A percentile compares a stretch with the other conserved stretches of the same genome.
Evolutionary conservation across 1,140 invertebrate species (phyloP).

Genomic region (Augochlora pura): DNA sequence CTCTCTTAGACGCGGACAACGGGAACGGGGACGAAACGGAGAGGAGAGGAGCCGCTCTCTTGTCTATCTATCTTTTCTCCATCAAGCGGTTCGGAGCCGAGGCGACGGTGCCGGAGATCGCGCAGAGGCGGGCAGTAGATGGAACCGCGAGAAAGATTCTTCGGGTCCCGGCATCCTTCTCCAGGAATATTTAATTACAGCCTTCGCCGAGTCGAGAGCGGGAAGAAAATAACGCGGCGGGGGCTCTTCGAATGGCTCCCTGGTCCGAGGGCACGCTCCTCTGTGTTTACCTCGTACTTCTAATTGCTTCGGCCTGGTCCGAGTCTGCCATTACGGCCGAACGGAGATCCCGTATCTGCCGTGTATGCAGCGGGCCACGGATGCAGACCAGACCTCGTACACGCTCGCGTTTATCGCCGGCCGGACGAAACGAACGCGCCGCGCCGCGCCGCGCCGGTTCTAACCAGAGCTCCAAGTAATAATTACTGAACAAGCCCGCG

Average conservation of each 20-base stretch:
- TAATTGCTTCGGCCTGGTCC: conserved; percentile 74
- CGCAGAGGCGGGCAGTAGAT: neutral
- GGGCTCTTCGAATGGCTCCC: conserved; percentile 51
- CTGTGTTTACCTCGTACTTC: conserved; percentile 79
- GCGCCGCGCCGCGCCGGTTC: neutral
- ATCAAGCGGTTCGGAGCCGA: conserved; percentile 28
- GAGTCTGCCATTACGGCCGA: conserved; percentile 70
- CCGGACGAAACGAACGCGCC: conserved; percentile 18
- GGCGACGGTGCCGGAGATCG: conserved; percentile 11
- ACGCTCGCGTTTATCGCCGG: conserved; percentile 24
- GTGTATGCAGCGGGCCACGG: conserved; percentile 40
- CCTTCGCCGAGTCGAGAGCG: conserved; percentile 55
- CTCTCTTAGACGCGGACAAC: conserved; percentile 34
- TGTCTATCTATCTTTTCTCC: conserved; percentile 61
- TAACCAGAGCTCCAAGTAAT: conserved; percentile 59
- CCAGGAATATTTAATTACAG: conserved; percentile 75
- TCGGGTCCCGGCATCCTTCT: conserved; percentile 42
- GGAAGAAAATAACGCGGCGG: conserved; percentile 72
- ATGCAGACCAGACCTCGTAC: conserved; percentile 6
- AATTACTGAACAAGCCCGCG: conserved; percentile 58
- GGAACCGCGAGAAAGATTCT: conserved; percentile 42
- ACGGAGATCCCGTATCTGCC: conserved; percentile 64
- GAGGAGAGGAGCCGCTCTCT: neutral
- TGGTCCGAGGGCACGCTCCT: conserved; percentile 61
- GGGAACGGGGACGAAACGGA: conserved; percentile 8